Evolutionary conservation across 2,797 vertebrate genomes (phyloP), one percentile per base, ranked within the genome.

Genomic region (Sparidentex hasta): DNA sequence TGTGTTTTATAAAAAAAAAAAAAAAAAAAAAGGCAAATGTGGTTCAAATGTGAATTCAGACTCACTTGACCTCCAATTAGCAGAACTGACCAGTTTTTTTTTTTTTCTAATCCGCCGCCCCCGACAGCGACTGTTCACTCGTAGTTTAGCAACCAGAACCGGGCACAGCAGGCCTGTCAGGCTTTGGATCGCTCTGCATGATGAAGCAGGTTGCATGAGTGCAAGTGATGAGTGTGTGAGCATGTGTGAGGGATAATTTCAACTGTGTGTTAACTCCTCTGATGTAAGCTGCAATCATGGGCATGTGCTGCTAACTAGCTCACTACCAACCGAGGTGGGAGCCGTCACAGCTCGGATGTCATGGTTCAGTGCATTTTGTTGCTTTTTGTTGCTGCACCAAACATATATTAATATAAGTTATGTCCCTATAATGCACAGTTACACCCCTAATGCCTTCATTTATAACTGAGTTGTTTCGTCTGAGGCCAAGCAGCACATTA

Each of bases 81-180:
- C 41, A 8, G 16, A 11, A 29, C 8, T 29, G n/a, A 52, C 55
- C 6, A 2, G 38, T 38, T 38, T 38, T 27, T 46, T 38, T 38
- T 38, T 27, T 46, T 56, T 55, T n/a, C 29, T 29, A 25, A 63
- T 25, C 29, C 0, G 18, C 21, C 48, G 33, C 41, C 18, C 41
- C 23, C 41, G 25, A 43, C 64, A 14, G 25, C 5, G 33, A 65
- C n/a, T 65, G 43, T 46, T 56, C 27, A 51, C 7, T 23, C 20
- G 29, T 38, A 73, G 74, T 14, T 57, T 56, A 48, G 50, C 50
- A 64, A 47, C 47, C 50, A 46, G 29, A 52, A 21, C 54, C n/a
- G 3, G 12, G 21, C 59, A 16, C 14, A 57, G 47, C 16, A 0
- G 38, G 50, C 33, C 17, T 51, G 44, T n/a, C 3, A 33, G 12